Evolutionary conservation across 2,113 vertebrate genomes (phyloP), one percentile per base, ranked within the genome.

Genomic region (Tenebrosternarchus preto): DNA sequence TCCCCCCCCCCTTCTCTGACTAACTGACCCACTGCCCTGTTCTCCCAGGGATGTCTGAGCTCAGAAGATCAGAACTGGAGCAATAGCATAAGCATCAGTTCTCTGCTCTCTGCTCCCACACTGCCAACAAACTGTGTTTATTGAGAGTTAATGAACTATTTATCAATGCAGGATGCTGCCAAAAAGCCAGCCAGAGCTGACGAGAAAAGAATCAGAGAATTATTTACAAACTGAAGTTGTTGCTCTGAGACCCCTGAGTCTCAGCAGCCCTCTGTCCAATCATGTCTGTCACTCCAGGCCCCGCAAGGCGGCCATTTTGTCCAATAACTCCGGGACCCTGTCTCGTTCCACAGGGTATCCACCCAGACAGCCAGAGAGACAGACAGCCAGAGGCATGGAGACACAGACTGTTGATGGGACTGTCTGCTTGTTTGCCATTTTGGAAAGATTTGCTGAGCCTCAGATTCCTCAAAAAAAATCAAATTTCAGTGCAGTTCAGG

Each of bases 381-480:
- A n/a, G 36, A 16, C 19, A 5, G 8, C 5, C 27, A n/a, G 33
- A 15, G 33, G 29, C 1, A 6, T 1, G 29, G 2, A 33, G 17
- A 11, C 1, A 6, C 20, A 17, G 11, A 50, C 43, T 50, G 43
- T 12, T 50, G 64, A n/a, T 17, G 27, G 72, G 60, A 39, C n/a
- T n/a, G n/a, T 31, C 31, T 31, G 20, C 17, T 4, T 39, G 53
- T 69, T 8, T 29, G 22, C 33, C 11, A 11, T 53, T 66, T 19
- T 7, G 16, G 2, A 29, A 17, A 33, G 17, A 66, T 66, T 29
- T 66, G 63, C 68, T 50, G 5, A 53, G 57, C 27, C 5, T 46
- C 69, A 73, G 59, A 67, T 66, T 80, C 78, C 31, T 66, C 46
- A 67, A 59, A 67, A 80, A 80, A 67, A 80, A 80, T 80, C 78